A percentile compares a stretch with the other conserved stretches of the same genome.
phyloP scores from a whole-genome alignment of 2,113 vertebrate species.

The Chlamydotis undulata region DNA sequence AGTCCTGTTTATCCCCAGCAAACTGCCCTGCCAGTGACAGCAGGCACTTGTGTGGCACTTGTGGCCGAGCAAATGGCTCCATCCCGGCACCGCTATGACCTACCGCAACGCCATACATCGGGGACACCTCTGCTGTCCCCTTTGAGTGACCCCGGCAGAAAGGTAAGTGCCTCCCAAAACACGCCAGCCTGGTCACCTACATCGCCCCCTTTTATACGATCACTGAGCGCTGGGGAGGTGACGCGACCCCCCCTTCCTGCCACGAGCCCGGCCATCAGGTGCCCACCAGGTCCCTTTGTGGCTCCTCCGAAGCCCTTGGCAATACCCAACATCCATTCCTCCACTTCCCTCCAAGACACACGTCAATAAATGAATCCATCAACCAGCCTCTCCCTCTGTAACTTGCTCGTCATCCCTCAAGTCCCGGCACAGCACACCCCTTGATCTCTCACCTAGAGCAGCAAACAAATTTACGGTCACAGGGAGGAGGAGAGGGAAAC shows the following conservation, averaged over 20 bases:
- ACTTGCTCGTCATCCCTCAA: background rate
- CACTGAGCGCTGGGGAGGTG: background rate
- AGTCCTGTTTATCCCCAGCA: background rate
- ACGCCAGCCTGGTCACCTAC: too few species aligned
- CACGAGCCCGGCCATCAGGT: too few species aligned
- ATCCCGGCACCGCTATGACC: background rate
- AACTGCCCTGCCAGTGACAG: rapidly evolving
- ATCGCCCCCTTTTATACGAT: background rate
- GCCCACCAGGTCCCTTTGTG: too few species aligned
- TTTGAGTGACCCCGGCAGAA: background rate
- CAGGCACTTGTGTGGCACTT: background rate
- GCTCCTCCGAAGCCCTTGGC: too few species aligned
- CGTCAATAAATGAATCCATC: background rate
- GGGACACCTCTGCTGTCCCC: background rate
- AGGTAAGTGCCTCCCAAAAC: conserved; percentile 1
- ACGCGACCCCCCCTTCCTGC: too few species aligned
- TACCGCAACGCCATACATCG: background rate
- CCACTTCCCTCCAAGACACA: background rate
- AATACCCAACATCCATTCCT: background rate
- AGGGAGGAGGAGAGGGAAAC: background rate
- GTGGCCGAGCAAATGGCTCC: background rate
- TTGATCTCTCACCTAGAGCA: background rate
- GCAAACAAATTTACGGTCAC: background rate
- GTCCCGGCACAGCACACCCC: background rate
- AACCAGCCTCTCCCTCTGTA: background rate